A percentile compares a stretch with the other conserved stretches of the same genome.
Evolutionary conservation across 2,113 vertebrate genomes (phyloP).

Genomic region (Sapajus apella): DNA sequence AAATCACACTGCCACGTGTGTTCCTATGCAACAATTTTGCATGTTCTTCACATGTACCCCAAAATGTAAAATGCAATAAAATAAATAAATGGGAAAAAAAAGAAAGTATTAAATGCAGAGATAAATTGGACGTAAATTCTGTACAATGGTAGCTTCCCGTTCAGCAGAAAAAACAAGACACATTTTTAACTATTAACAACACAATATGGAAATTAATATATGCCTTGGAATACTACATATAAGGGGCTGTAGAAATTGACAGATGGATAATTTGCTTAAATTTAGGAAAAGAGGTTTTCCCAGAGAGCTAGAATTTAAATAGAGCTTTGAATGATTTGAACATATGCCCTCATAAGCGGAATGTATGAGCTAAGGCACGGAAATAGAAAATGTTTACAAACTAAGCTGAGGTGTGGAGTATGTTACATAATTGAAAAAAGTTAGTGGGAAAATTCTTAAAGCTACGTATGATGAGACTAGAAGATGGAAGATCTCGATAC

Average conservation of each 20-base stretch:
- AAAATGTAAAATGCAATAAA: too few relatives aligned
- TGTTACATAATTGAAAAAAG: background rate
- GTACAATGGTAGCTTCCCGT: background rate
- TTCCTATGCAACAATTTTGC: too few relatives aligned
- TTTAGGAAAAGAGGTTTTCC: background rate
- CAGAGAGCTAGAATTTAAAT: background rate
- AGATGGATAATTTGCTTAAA: background rate
- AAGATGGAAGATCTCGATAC: background rate
- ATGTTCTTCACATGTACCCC: too few relatives aligned
- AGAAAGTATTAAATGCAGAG: background rate
- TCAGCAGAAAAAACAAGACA: background rate
- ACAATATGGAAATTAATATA: background rate
- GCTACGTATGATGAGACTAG: background rate
- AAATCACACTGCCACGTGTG: too few relatives aligned
- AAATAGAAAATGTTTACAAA: constrained; percentile 11
- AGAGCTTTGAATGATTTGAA: constrained; percentile 18
- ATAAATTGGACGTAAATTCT: background rate
- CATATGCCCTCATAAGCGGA: background rate
- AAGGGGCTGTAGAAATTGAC: background rate
- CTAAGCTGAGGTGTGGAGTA: background rate
- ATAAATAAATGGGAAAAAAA: too few relatives aligned
- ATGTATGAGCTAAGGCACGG: background rate
- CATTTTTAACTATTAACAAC: background rate
- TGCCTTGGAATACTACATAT: background rate
- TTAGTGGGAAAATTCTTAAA: background rate